Base-by-base conservation (phyloP, 1,140 invertebrate genomes). In the Mizuhopecten yessoensis region DNA sequence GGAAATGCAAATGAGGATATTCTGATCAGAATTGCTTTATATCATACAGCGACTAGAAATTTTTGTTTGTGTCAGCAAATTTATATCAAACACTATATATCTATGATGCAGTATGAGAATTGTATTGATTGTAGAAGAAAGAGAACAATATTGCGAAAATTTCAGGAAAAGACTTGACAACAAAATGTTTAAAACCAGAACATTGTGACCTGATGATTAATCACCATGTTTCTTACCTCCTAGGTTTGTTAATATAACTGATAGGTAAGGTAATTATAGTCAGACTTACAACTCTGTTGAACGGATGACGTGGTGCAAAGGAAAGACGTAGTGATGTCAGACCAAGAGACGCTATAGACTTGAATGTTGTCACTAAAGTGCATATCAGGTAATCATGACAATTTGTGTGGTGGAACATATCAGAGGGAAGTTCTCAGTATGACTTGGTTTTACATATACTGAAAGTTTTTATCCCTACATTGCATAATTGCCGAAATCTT, bases 401-500 rank as follows among this genome's bases (percentile, higher is more conserved):
- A n/a, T n/a, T n/a, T n/a, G n/a, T 29, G n/a, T 9, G n/a, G 23
- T 75, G 57, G 57, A 75, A 75, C 57, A 75, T 75, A 75, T 75
- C 57, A 75, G n/a, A n/a, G n/a, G n/a, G n/a, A 39, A 57, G 45
- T 20, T 57, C 45, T 57, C 17, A 20, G 20, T 39, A 57, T 11
- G 45, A 23, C 20, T 20, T 57, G 2, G 45, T 57, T 57, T 57
- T 7, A 57, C 20, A 57, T 57, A 11, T 9, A 29, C 57, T 29
- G 57, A 75, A 75, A 75, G 57, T 5, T 75, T n/a, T n/a, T n/a
- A 75, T 75, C n/a, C n/a, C 57, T 75, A 9, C 57, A 75, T 75
- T 29, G 57, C 57, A 75, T 75, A 75, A 75, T 75, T 75, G 57
- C 23, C 29, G 57, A 75, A 75, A 23, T 75, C 57, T 29, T 45